Evolutionary conservation across 2,797 vertebrate species (phyloP), one percentile per base, ranked within the genome.

Genomic region (Phrynocephalus vlangalii): DNA sequence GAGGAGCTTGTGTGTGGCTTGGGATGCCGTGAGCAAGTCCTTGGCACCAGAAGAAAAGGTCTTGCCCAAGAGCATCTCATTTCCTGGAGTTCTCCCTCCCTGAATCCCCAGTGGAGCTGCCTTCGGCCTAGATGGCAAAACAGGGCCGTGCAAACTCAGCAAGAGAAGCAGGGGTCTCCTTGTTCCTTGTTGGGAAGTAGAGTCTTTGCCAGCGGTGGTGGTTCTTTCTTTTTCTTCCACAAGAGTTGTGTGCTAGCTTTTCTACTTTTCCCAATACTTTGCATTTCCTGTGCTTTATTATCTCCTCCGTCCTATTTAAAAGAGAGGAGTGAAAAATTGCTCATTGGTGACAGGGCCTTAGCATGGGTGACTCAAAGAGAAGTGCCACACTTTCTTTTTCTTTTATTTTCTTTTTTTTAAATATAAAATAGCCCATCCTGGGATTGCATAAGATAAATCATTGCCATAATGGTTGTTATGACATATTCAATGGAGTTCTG

Each of bases 61-160:
- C 86, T 90, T 83, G 78, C 80, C 72, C 70, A 90, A 83, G 81
- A 88, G 83, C 44, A n/a, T 77, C 28, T 56, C 85, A 78, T 87
- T 90, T 78, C 73, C 70, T 50, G 79, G 50, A 81, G 78, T 8
- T 87, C 60, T 56, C 33, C 75, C 79, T 22, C 76, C 84, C 81
- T 86, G 71, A 81, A 85, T 76, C 75, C 87, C 78, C 83, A 56
- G 30, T 20, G 71, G 78, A 85, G 70, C 48, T 10, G 0, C 68
- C 20, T 44, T 52, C 33, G 1, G 5, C 71, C 66, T 16, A 24
- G 79, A 48, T 70, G 81, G 87, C 87, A 85, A 82, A 85, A 88
- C 87, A 88, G 77, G 84, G 72, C 63, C 48, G 85, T 30, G 8
- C 70, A 88, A 85, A 67, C 71, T 75, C 26, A 44, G n/a, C 70